Conservation (phyloP, 2,113 vertebrate species). For the Cranoglanis bouderius region DNA sequence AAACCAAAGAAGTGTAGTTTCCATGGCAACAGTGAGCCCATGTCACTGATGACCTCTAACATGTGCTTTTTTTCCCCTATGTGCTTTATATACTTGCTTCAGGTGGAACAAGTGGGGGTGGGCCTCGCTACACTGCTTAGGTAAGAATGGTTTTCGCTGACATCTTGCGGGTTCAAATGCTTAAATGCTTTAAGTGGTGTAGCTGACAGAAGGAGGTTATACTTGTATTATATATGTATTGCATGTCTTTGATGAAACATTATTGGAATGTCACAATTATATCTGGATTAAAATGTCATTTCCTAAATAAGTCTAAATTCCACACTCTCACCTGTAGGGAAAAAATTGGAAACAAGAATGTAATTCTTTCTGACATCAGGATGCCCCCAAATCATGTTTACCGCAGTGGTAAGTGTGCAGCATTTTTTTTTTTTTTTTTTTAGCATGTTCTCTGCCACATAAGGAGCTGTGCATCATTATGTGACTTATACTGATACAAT, state of each 20-base stretch:
- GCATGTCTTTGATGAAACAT: not conserved
- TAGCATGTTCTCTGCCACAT: not conserved
- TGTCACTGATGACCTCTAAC: constrained; percentile 32
- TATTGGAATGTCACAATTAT: not conserved
- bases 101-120: constrained; percentile 91
- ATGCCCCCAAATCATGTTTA: constrained; percentile 86
- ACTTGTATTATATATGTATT: not conserved
- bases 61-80: constrained; percentile 14
- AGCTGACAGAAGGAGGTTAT: not conserved
- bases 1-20: constrained; percentile 38
- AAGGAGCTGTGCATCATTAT: not conserved
- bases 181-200: not conserved
- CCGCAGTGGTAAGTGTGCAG: constrained; percentile 81
- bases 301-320: not conserved
- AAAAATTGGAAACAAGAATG: constrained; percentile 88
- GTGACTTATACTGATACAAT: not conserved
- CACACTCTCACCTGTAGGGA: constrained; percentile 71
- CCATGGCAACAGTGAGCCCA: constrained; percentile 39
- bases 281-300: not conserved
- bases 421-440: not conserved
- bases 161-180: not conserved
- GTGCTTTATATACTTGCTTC: constrained; percentile 40
- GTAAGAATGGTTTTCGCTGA: constrained; percentile 65
- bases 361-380: constrained; percentile 93
- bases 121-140: constrained; percentile 87